phyloP scores from a whole-genome alignment of 2,888 invertebrate species.

The Steinernema scapterisci region DNA sequence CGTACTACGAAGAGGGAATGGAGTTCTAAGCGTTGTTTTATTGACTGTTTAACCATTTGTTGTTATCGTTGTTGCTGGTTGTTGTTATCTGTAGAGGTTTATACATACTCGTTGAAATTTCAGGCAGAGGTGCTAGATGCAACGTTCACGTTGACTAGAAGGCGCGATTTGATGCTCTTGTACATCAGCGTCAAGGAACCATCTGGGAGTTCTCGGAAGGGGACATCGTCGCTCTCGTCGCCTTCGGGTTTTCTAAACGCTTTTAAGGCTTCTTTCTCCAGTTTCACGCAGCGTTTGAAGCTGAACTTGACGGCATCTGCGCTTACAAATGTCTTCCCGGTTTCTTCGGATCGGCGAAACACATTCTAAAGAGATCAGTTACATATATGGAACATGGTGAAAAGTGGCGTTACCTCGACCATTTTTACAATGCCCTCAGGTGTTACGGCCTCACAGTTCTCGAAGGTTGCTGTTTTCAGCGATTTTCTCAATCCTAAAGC shows the following conservation, averaged over 20 bases:
- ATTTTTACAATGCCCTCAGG: not conserved
- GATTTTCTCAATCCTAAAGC: not conserved
- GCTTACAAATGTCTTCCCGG: not conserved
- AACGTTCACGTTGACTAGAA: not conserved
- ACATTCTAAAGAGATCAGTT: not conserved
- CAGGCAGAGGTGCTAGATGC: too few species aligned
- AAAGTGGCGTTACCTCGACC: constrained; percentile 12
- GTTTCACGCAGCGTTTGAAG: not conserved
- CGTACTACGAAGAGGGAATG: constrained; percentile 40
- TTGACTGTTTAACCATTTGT: not conserved
- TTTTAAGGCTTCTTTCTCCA: not conserved
- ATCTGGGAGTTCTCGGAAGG: not conserved
- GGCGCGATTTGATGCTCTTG: constrained; percentile 5
- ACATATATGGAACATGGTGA: too few species aligned
- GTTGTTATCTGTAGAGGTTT: not conserved
- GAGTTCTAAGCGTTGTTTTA: constrained; percentile 33
- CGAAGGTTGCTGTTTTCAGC: not conserved
- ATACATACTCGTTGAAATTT: constrained; percentile 8
- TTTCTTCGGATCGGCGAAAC: not conserved
- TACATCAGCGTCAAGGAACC: not conserved
- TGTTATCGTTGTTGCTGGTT: constrained; percentile 32
- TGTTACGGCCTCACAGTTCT: not conserved
- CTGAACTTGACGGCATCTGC: not conserved
- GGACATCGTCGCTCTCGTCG: constrained; percentile 1
- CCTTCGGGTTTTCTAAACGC: not conserved